Evolutionary conservation across 2,888 invertebrate genomes (phyloP).

Genomic region (Calliopum simillimum): DNA sequence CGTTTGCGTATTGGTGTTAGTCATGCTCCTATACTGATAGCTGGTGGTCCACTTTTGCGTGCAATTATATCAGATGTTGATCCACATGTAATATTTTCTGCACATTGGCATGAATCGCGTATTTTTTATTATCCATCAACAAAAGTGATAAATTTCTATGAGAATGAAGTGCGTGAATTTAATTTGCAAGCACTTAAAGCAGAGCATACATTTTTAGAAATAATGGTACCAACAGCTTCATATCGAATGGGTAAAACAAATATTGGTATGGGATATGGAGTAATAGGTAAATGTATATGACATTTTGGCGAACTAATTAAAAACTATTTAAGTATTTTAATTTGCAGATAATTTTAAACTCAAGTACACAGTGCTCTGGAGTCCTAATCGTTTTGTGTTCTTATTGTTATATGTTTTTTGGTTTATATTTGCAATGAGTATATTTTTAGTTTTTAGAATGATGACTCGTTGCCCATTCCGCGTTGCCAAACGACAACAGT

Average conservation of each 20-base stretch:
- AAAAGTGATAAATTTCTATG: slow-evolving; percentile 62
- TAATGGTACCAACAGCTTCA: slow-evolving; percentile 93
- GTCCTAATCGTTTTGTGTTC: slow-evolving; percentile 61
- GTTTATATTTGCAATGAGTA: slow-evolving; percentile 58
- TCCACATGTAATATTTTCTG: slow-evolving; percentile 79
- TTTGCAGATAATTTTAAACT: slow-evolving; percentile 60
- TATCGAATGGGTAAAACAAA: slow-evolving; percentile 93
- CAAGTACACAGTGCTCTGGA: slow-evolving; percentile 65
- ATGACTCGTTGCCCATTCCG: slow-evolving; percentile 66
- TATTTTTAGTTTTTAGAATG: slow-evolving; percentile 60
- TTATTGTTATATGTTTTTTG: slow-evolving; percentile 61
- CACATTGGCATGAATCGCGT: slow-evolving; percentile 73
- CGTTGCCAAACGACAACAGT: slow-evolving; percentile 61
- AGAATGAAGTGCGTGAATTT: slow-evolving; percentile 58
- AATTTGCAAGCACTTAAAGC: slow-evolving; percentile 59
- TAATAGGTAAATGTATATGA: slow-evolving; percentile 73
- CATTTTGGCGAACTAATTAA: not conserved
- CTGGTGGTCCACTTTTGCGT: slow-evolving; percentile 66
- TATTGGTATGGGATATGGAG: slow-evolving; percentile 88
- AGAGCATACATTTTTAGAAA: slow-evolving; percentile 73
- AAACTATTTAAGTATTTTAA: slow-evolving; percentile 18
- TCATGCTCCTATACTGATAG: slow-evolving; percentile 74
- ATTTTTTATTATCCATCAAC: slow-evolving; percentile 65
- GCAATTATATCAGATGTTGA: slow-evolving; percentile 73
- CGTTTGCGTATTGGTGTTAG: slow-evolving; percentile 73